Base-by-base conservation (phyloP, 2,888 invertebrate species). In the Rotaria magnacalcarata region DNA sequence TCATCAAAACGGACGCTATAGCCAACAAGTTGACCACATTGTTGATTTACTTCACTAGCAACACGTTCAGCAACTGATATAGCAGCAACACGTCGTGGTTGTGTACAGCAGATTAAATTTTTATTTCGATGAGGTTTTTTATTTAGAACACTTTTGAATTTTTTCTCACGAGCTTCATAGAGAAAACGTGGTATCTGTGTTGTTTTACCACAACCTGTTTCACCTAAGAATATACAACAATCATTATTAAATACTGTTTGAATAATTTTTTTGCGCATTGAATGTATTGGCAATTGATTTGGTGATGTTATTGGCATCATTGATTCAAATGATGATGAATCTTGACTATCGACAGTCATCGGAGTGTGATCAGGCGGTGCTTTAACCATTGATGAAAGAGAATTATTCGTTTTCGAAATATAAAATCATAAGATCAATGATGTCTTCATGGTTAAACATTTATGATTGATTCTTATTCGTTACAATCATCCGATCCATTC, bases 151-250 rank as follows among this genome's bases (percentile, higher is more conserved):
- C 34, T 14, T 34, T 67, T 67, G 6, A 67, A 34, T 67, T 67
- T 67, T 34, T 67, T 67, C 19, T 67, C 67, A 19, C 67, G 75
- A 50, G 85, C 56, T 56, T 85, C 85, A 52, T 84, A 54, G 6
- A 87, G 84, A 54, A 84, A 87, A 47, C 92, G 97, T 0, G 98
- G 97, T 88, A 98, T 95, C 91, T 98, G 97, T 0, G 98, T 98
- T 6, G 97, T 97, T 92, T 98, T 98, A 0, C 98, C 98, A 91
- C 96, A 94, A 1, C 97, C 97, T 0, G 98, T 98, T 92, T 98
- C 97, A 41, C 97, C 97, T 90, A 85, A 24, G n/a, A 86, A 60
- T 19, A 86, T 86, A 14, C 85, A 34, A 41, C 85, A 75, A 24
- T 75, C 47, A 84, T 86, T 86, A 54, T 74, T 86, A 56, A 56